A percentile compares a stretch with the other conserved stretches of the same genome.
These are phyloP conservation scores for Actinia tenebrosa DNA, from an alignment of 64 coral and sea anemone species.

Conservation along the genomic window DNA sequence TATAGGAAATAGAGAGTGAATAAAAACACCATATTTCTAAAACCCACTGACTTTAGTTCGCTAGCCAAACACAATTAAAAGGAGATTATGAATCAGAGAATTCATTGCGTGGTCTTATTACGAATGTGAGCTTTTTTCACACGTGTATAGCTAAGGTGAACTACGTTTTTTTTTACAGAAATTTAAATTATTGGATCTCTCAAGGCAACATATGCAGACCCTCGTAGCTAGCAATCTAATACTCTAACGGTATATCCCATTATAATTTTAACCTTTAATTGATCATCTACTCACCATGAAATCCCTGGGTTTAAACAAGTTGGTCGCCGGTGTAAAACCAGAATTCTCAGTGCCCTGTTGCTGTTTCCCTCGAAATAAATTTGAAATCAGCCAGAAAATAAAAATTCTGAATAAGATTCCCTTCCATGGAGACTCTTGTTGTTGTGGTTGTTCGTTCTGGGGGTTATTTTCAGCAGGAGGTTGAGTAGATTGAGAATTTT, in stretches of 20 bases:
- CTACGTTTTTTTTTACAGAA: too few species aligned
- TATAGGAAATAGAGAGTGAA: too few species aligned
- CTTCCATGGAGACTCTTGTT: conserved; percentile 63
- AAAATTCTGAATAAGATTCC: conserved; percentile 62
- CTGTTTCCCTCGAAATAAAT: conserved; percentile 61
- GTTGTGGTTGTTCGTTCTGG: conserved; percentile 40
- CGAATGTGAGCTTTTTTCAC: neutral
- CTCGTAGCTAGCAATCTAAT: neutral
- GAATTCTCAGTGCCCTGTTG: conserved; percentile 1
- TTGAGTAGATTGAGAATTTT: neutral
- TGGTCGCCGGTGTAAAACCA: conserved; percentile 27
- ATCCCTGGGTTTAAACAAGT: conserved; percentile 44
- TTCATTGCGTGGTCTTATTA: neutral
- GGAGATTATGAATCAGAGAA: too few species aligned
- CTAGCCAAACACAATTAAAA: too few species aligned
- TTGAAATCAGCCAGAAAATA: conserved; percentile 65
- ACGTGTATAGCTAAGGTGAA: neutral
- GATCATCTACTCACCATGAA: conserved; percentile 32
- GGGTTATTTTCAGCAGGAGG: neutral
- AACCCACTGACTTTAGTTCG: too few species aligned
- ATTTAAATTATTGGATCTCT: neutral
- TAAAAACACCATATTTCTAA: too few species aligned
- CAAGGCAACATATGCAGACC: neutral
- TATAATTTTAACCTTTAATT: neutral
- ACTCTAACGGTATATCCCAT: neutral